These are phyloP conservation scores for Tenodera sinensis DNA, from an alignment of 2,888 invertebrate species.

Conservation along the genomic window DNA sequence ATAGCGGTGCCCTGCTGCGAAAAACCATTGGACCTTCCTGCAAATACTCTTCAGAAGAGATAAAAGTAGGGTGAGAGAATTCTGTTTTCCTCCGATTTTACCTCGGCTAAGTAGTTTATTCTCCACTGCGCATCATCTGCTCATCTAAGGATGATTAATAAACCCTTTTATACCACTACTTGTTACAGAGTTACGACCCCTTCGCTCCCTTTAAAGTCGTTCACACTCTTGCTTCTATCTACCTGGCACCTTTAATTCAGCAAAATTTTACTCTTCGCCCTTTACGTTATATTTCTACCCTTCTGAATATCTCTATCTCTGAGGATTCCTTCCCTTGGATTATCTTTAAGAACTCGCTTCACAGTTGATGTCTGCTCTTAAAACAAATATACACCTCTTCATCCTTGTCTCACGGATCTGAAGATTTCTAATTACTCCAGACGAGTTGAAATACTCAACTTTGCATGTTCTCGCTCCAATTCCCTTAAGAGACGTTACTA, in stretches of 20 bases:
- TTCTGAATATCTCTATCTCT: not conserved
- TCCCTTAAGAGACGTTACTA: not conserved
- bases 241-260: not conserved
- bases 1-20: no score
- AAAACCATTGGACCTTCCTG: no score
- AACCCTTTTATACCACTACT: not conserved
- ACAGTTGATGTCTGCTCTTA: not conserved
- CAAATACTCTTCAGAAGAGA: no score
- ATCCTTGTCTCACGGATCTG: not conserved
- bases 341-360: not conserved
- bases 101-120: no score
- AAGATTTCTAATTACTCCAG: not conserved
- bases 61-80: no score
- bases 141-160: no score
- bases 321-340: not conserved
- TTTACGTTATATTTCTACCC: no score
- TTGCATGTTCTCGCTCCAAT: not conserved
- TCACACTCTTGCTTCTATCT: not conserved
- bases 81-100: no score
- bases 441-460: not conserved
- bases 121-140: no score
- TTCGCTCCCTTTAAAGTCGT: not conserved
- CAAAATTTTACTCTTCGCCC: no score
- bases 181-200: not conserved
- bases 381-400: not conserved